A percentile compares a stretch with the other conserved stretches of the same genome.
phyloP scores from a whole-genome alignment of 2,888 invertebrate genomes.

The Temnothorax rugatulus region DNA sequence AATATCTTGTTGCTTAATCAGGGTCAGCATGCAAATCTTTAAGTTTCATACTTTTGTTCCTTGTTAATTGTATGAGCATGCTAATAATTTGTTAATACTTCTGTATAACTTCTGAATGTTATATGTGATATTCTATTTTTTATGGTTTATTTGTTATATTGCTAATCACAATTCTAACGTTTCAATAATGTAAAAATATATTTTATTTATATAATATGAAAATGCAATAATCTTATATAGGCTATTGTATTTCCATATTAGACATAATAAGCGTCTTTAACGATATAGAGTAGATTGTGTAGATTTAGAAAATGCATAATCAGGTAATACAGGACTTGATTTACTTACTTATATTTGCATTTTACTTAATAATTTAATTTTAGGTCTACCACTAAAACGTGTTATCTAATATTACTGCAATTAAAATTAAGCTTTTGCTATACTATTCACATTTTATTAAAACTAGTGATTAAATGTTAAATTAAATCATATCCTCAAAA shows the following conservation, averaged over 20 bases:
- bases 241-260: background rate
- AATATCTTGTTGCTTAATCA: slow-evolving; percentile 80
- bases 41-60: slow-evolving; percentile 65
- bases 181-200: background rate
- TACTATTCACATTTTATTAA: background rate
- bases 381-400: background rate
- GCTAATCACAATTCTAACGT: background rate
- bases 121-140: background rate
- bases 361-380: slow-evolving; percentile 5
- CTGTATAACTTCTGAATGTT: slow-evolving; percentile 21
- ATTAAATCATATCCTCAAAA: background rate
- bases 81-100: slow-evolving; percentile 33
- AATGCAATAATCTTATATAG: background rate
- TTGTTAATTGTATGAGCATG: slow-evolving; percentile 19
- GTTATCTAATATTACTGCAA: background rate
- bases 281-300: background rate
- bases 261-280: background rate
- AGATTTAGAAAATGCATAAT: slow-evolving; percentile 6
- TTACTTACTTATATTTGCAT: background rate
- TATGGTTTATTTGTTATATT: background rate
- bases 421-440: slow-evolving; percentile 20
- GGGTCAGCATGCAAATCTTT: slow-evolving; percentile 83
- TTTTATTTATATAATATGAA: background rate
- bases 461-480: background rate
- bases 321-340: background rate